Conservation (phyloP, 1,140 invertebrate species). For the Drosophila rhopaloa region DNA sequence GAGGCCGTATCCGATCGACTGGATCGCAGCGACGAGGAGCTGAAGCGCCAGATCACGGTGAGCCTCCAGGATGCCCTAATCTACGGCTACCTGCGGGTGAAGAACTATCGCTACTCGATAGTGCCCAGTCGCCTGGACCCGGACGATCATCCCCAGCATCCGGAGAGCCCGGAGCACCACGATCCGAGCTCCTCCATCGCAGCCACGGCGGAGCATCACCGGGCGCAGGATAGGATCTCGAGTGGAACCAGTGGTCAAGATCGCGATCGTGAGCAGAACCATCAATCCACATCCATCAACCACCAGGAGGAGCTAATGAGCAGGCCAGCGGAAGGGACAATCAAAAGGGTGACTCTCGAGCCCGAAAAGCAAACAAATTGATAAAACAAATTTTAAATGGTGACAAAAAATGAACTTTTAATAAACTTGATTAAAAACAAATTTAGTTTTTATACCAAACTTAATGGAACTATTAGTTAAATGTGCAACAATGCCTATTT, state of each 20-base stretch:
- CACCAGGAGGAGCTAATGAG: background rate
- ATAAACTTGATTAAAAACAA: too few species aligned
- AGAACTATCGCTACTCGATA: constrained; percentile 59
- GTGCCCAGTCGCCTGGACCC: constrained; percentile 28
- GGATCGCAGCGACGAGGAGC: constrained; percentile 65
- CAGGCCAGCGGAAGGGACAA: too few species aligned
- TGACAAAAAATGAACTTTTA: too few species aligned
- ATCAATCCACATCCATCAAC: background rate
- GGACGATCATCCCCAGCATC: constrained; percentile 8
- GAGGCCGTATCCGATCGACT: constrained; percentile 53
- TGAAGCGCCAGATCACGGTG: constrained; percentile 66
- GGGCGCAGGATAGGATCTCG: background rate
- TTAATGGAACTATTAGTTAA: too few species aligned
- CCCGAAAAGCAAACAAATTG: constrained; percentile 11
- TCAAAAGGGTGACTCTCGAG: background rate
- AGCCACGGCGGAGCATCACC: background rate
- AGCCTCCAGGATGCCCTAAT: constrained; percentile 63
- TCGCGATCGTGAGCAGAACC: too few species aligned
- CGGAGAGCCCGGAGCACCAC: background rate
- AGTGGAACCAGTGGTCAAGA: background rate
- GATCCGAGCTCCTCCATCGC: background rate
- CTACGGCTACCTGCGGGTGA: constrained; percentile 55
- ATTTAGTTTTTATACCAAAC: too few species aligned
- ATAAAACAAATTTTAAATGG: background rate
- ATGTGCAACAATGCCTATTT: too few species aligned